Base-by-base conservation (phyloP, 37 sponge, comb jelly and placozoan species). In the Petrosia ficiformis region DNA sequence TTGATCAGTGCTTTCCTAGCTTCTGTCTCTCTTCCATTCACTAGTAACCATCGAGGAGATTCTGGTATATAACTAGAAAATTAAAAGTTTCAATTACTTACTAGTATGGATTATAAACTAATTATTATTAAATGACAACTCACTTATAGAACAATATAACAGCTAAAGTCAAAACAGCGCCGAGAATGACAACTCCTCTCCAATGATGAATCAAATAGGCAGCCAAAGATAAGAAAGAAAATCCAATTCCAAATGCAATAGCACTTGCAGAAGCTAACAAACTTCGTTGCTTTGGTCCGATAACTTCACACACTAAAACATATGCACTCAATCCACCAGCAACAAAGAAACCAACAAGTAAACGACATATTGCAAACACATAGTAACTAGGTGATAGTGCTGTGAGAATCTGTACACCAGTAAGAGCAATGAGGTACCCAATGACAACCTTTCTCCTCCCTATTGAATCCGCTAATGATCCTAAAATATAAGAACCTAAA, bases 41-140 rank as follows among this genome's bases (percentile, higher is more conserved):
- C 59, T 24, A 85, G 75, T 42, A 90, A 73, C 90, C 90, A 90
- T 4, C 86, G 75, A 3, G 90, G 90, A 73, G 90, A 90, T 74
- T 84, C 86, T 61, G 90, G 90, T 14, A 90, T n/a, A 59, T 37
- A 42, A 25, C 90, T 89, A 41, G 2, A 42, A 1, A n/a, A n/a
- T n/a, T n/a, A n/a, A n/a, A n/a, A n/a, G n/a, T n/a, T n/a, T n/a
- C n/a, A n/a, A n/a, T n/a, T n/a, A n/a, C n/a, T n/a, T n/a, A n/a
- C n/a, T n/a, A n/a, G n/a, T n/a, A n/a, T n/a, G n/a, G n/a, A n/a
- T n/a, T n/a, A n/a, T n/a, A n/a, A n/a, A n/a, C n/a, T n/a, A n/a
- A n/a, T n/a, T n/a, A n/a, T n/a, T n/a, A n/a, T n/a, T n/a, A n/a
- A n/a, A n/a, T n/a, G n/a, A n/a, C n/a, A n/a, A n/a, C n/a, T n/a